These are phyloP conservation scores for Erebia ligea DNA, from an alignment of 2,888 invertebrate species.

Conservation along the genomic window DNA sequence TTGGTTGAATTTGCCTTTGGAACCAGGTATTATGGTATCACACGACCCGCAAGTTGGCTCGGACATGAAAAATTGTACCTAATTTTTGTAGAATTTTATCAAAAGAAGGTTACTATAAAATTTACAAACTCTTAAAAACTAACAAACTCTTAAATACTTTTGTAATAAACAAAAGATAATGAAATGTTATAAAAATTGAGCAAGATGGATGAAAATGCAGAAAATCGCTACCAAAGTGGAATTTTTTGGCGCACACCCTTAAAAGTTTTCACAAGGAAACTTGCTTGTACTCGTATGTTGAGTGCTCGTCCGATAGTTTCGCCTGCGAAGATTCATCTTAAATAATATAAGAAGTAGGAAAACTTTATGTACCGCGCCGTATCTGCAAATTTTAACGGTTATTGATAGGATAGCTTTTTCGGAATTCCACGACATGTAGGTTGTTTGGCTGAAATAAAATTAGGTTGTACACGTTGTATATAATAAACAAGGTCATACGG, in stretches of 20 bases:
- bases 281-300: slow-evolving; percentile 54
- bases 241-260: slow-evolving; percentile 60
- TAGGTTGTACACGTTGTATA: too few relatives aligned
- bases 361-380: slow-evolving; percentile 9
- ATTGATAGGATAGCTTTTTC: not conserved
- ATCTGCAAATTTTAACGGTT: slow-evolving; percentile 9
- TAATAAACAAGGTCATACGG: too few relatives aligned
- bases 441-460: too few relatives aligned
- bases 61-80: too few relatives aligned
- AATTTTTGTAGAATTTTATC: too few relatives aligned
- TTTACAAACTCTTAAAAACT: too few relatives aligned
- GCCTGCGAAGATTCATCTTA: slow-evolving; percentile 40
- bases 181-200: slow-evolving; percentile 51
- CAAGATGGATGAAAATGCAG: slow-evolving; percentile 49
- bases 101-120: too few relatives aligned
- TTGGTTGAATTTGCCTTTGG: too few relatives aligned
- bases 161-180: slow-evolving; percentile 18
- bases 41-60: too few relatives aligned
- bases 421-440: too few relatives aligned
- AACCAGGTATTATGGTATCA: too few relatives aligned
- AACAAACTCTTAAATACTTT: too few relatives aligned
- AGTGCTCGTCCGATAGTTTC: slow-evolving; percentile 43
- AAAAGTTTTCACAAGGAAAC: slow-evolving; percentile 69
- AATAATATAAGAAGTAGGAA: slow-evolving; percentile 15
- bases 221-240: slow-evolving; percentile 55